These are phyloP conservation scores for Sinosuthora webbiana DNA, from an alignment of 2,113 vertebrate genomes.

Conservation along the genomic window DNA sequence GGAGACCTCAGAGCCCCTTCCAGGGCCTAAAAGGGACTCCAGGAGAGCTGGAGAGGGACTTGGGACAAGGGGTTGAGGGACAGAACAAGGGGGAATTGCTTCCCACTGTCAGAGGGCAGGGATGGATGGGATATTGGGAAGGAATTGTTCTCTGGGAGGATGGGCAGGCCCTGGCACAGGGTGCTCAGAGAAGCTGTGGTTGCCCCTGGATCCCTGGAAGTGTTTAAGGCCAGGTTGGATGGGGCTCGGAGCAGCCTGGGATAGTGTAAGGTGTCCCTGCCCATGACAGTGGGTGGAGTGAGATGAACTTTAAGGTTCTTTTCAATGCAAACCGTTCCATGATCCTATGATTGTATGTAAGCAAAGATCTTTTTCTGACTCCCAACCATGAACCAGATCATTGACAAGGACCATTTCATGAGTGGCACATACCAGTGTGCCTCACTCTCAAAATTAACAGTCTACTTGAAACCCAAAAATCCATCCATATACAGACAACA, in stretches of 20 bases:
- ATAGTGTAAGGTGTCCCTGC: background rate
- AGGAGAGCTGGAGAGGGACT: background rate
- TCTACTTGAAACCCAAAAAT: background rate
- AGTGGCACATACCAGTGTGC: background rate
- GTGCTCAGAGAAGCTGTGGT: background rate
- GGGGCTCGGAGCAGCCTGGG: rapidly evolving
- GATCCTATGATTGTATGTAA: background rate
- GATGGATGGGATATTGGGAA: rapidly evolving
- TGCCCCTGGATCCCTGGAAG: background rate
- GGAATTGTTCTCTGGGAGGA: rapidly evolving
- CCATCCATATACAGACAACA: background rate
- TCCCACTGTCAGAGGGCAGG: background rate
- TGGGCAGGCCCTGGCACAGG: background rate
- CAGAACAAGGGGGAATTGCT: background rate
- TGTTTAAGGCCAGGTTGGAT: rapidly evolving
- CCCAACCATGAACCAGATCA: background rate
- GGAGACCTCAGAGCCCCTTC: rapidly evolving
- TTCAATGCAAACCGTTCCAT: background rate
- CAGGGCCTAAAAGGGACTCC: background rate
- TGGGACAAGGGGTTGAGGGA: background rate
- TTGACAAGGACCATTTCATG: background rate
- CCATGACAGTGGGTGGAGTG: rapidly evolving
- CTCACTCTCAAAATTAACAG: background rate
- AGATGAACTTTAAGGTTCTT: background rate
- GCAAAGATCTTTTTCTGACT: background rate